These are phyloP conservation scores for Ceratothoa steindachneri DNA, from an alignment of 2,888 invertebrate species.

Conservation along the genomic window DNA sequence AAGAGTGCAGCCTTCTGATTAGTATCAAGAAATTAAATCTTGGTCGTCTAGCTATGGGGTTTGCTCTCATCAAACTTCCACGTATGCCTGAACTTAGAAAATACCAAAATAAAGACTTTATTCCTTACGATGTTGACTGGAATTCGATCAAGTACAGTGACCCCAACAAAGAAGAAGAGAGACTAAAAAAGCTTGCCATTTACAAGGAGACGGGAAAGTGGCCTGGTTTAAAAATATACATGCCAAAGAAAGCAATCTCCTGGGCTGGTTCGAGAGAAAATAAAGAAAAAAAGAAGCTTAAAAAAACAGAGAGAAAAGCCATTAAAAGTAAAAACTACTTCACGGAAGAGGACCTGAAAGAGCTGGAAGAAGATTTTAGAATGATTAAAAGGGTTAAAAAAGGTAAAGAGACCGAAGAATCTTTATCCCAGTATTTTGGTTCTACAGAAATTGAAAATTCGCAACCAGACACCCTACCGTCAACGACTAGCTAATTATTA, in stretches of 20 bases:
- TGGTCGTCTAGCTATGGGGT: constrained; percentile 76
- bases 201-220: constrained; percentile 71
- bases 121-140: constrained; percentile 64
- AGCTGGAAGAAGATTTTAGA: constrained; percentile 54
- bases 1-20: constrained; percentile 86
- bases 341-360: constrained; percentile 57
- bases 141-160: constrained; percentile 69
- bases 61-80: constrained; percentile 84
- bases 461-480: too few relatives aligned
- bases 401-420: constrained; percentile 54
- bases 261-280: constrained; percentile 55
- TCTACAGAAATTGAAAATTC: too few relatives aligned
- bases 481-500: too few relatives aligned
- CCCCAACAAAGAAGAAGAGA: constrained; percentile 68
- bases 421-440: constrained; percentile 47
- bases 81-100: constrained; percentile 91
- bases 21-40: constrained; percentile 83
- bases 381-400: constrained; percentile 55
- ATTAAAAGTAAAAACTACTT: constrained; percentile 59
- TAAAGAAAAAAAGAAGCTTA: constrained; percentile 59
- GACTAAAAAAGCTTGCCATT: constrained; percentile 66
- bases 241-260: constrained; percentile 59
- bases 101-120: constrained; percentile 59
- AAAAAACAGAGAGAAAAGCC: constrained; percentile 67
- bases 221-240: constrained; percentile 60